Conservation (phyloP, 2,888 invertebrate species). For the Thera britannica region DNA sequence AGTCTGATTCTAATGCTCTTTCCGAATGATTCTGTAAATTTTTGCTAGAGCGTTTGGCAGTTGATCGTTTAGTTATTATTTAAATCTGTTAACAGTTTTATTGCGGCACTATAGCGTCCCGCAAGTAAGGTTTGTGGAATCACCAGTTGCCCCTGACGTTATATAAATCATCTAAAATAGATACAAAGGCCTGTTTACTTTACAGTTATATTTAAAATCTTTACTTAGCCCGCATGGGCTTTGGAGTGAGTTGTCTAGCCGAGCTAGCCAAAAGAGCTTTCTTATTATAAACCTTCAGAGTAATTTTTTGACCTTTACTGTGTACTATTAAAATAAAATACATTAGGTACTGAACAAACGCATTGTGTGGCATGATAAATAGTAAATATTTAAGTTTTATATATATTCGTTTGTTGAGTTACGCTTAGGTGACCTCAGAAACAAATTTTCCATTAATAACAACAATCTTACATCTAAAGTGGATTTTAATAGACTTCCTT, state of each 20-base stretch:
- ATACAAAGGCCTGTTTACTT: too few species aligned
- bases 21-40: neutral
- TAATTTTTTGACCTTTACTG: too few species aligned
- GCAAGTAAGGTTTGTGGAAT: too few species aligned
- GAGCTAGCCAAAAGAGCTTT: neutral
- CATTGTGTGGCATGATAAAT: conserved; percentile 3
- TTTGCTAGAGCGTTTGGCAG: too few species aligned
- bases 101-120: too few species aligned
- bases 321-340: too few species aligned
- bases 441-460: conserved; percentile 53
- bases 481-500: conserved; percentile 69
- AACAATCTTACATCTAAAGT: conserved; percentile 55
- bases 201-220: too few species aligned
- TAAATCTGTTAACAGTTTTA: neutral
- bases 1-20: neutral
- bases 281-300: neutral
- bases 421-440: conserved; percentile 41
- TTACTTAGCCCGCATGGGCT: neutral
- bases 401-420: conserved; percentile 7
- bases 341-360: conserved; percentile 1
- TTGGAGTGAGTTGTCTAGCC: neutral
- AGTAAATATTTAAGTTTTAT: neutral
- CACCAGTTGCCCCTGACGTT: too few species aligned
- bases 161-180: too few species aligned
- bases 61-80: neutral